phyloP scores from a whole-genome alignment of 1,140 invertebrate genomes.

The Listronotus oregonensis region DNA sequence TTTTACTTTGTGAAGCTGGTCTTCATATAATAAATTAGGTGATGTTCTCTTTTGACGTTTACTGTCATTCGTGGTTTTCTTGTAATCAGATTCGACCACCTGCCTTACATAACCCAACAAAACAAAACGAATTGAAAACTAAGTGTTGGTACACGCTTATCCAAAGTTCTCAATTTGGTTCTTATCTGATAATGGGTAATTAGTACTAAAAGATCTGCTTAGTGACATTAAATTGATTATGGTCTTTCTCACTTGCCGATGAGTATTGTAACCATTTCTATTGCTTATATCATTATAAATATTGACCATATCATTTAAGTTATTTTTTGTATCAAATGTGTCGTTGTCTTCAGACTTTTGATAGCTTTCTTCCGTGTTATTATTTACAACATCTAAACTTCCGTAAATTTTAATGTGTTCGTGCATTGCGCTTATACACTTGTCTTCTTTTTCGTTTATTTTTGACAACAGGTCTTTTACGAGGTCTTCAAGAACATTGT shows the following conservation, averaged over 20 bases:
- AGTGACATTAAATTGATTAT: conserved; percentile 28
- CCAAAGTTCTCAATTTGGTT: no score
- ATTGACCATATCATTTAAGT: not conserved
- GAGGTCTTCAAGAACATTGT: conserved; percentile 55
- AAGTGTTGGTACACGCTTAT: no score
- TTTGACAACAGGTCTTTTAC: conserved; percentile 22
- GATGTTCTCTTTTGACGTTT: no score
- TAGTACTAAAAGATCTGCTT: conserved; percentile 17
- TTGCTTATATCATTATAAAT: not conserved
- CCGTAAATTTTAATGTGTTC: not conserved
- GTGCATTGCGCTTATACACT: conserved; percentile 10
- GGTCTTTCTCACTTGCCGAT: conserved; percentile 24
- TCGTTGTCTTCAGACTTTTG: not conserved
- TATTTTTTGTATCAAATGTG: conserved; percentile 2
- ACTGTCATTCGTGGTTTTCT: no score
- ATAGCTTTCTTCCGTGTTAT: not conserved
- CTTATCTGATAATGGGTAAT: not conserved
- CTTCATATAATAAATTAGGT: no score
- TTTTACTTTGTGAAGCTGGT: no score
- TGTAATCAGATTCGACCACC: no score
- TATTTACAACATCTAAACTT: conserved; percentile 6
- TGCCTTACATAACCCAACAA: no score
- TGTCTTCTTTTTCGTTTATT: conserved; percentile 20
- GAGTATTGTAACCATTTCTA: not conserved
- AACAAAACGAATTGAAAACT: no score